Base-by-base conservation (phyloP, 2,888 invertebrate species). In the Listrodromus nycthemerus region DNA sequence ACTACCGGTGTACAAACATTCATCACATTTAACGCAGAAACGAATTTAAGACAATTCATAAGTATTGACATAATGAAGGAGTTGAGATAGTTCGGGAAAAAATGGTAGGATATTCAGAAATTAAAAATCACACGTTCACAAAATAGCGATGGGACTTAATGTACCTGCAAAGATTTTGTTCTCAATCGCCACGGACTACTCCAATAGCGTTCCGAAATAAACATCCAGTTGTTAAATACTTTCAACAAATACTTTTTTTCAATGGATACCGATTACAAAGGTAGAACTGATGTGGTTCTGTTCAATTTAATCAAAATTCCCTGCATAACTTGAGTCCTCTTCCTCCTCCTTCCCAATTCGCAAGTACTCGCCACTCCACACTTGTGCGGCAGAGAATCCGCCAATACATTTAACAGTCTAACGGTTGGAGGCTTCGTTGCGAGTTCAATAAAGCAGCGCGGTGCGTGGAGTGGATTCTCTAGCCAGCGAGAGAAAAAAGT, bases 231-330 rank as follows among this genome's bases (percentile, higher is more conserved):
- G 41, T 16, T 8, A 10, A 55, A 24, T 19, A 55, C 55, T 55
- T 33, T 27, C 37, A 10, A 37, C 10, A 10, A 37, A 10, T 8
- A 37, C 37, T 33, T 63, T 30, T 63, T 63, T n/a, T 16, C 75
- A n/a, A 66, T 52, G 45, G 13, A 19, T 21, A 66, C 66, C 66
- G 66, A 41, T 21, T 45, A 55, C 55, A 55, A 55, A 55, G 55
- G 55, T 24, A 10, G 55, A 24, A 55, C 24, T 55, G 55, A 55
- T 55, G 55, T 55, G 55, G 55, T 83, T 83, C 73, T 50, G 69
- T 71, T 80, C 48, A 80, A 80, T 83, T 80, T 67, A 71, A 78
- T 84, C 81, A 81, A 84, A 78, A 84, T 84, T 84, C 78, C 67
- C 61, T 50, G 67, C 52, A 79, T 79, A 78, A 58, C 74, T 58